Base-by-base conservation (phyloP, 1,140 invertebrate species). In the Neotoxoptera formosana region DNA sequence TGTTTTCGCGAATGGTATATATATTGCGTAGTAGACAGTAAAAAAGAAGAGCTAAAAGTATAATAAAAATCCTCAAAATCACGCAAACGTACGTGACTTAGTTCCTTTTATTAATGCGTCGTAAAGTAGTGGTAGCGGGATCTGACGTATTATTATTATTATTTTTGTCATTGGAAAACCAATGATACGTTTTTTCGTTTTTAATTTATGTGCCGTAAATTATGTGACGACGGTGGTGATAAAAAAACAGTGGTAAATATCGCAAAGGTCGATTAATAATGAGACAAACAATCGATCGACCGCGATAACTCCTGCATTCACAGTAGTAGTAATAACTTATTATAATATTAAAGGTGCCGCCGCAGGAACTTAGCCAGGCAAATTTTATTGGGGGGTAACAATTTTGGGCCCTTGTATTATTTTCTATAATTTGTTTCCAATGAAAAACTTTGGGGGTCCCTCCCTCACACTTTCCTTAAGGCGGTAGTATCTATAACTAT, bases 41-140 rank as follows among this genome's bases (percentile, higher is more conserved):
- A n/a, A 76, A 76, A 76, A 76, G 4, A 76, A 76, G 17, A 67
- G 60, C 60, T 7, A 67, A 67, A 67, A 76, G 14, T 17, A 34
- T 76, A 76, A 76, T 76, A 76, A 76, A 76, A n/a, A 17, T 14
- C 60, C 14, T n/a, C 6, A 76, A 76, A 76, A 76, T 76, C 60
- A 76, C 60, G 60, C 60, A n/a, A 76, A 76, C 60, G 60, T 76
- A 76, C 60, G 60, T 76, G 60, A 76, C 60, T 76, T n/a, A 17
- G 60, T 76, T 76, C 60, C 60, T n/a, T n/a, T 76, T 76, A 34
- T 76, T 76, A 76, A n/a, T 76, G 14, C 60, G 60, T 76, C 30
- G 60, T n/a, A 20, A 7, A 34, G 14, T 3, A 67, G 60, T n/a
- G 30, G 41, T 41, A 17, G 60, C 60, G 60, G 9, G 11, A 76